Conservation (phyloP, 2,113 vertebrate species). For the Accipiter cooperii region DNA sequence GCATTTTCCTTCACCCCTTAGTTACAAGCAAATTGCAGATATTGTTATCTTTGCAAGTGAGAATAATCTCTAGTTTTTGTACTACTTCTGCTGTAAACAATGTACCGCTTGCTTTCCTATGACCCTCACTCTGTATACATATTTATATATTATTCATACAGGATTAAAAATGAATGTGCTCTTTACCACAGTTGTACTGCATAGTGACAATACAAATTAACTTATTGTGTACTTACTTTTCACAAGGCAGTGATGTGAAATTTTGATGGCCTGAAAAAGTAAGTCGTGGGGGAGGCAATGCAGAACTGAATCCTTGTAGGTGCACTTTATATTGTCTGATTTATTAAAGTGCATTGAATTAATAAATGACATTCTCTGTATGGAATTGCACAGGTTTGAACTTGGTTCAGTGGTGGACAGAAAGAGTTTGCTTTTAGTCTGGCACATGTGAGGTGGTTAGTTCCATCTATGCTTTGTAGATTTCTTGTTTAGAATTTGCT, state of each 20-base stretch:
- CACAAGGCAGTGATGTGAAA: slow-evolving; percentile 73
- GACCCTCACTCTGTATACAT: slow-evolving; percentile 79
- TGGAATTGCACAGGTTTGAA: not conserved
- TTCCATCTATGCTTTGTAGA: not conserved
- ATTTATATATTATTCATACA: slow-evolving; percentile 85
- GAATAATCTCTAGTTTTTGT: slow-evolving; percentile 70
- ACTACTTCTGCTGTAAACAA: slow-evolving; percentile 71
- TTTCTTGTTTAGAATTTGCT: not conserved
- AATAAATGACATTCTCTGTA: slow-evolving; percentile 4
- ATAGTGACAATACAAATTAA: slow-evolving; percentile 83
- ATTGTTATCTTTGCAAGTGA: slow-evolving; percentile 65
- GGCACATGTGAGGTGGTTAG: not conserved
- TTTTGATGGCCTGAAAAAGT: slow-evolving; percentile 72
- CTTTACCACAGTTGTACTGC: slow-evolving; percentile 76
- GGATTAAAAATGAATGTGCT: slow-evolving; percentile 85
- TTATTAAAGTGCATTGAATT: slow-evolving; percentile 47
- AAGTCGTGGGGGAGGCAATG: slow-evolving; percentile 5
- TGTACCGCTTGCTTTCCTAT: slow-evolving; percentile 69
- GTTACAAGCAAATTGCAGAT: slow-evolving; percentile 63
- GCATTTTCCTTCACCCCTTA: slow-evolving; percentile 44
- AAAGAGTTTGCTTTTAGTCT: not conserved
- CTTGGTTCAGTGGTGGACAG: not conserved
- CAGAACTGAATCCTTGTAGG: slow-evolving; percentile 29
- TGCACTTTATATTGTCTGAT: slow-evolving; percentile 23
- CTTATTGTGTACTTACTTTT: slow-evolving; percentile 83